Base-by-base conservation (phyloP, 2,113 vertebrate genomes). In the Notechis scutatus region DNA sequence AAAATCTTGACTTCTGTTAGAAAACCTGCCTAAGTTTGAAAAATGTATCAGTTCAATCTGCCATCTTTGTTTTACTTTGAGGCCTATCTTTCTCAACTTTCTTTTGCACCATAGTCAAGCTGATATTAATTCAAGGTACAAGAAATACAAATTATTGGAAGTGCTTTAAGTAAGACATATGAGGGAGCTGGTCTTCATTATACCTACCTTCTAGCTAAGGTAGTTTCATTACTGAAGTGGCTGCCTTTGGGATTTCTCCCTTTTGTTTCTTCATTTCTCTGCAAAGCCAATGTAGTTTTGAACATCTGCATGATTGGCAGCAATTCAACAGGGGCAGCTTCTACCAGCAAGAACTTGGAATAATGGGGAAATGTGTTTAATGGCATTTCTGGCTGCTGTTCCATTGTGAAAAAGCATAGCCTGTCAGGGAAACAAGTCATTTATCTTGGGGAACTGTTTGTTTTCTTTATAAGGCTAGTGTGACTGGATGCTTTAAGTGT, bases 1-100 rank as follows among this genome's bases (percentile, higher is more conserved):
- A 34, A 69, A 29, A 92, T 93, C 89, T 94, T 96, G 94, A 93
- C 95, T 97, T 97, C 91, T 97, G 93, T 93, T 97, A 95, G 95
- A 96, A 96, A 97, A 96, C 93, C 94, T 92, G 92, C 85, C 50
- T 93, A 93, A 95, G 92, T 96, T 95, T 95, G 95, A 90, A 94
- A 95, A 95, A 95, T 90, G 94, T 95, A 91, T 91, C 90, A 89
- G 59, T 39, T 85, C 91, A 94, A 96, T 96, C 95, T 69, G 91
- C 92, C 95, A 94, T 91, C 92, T 90, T 96, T 92, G 90, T 93
- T 94, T 96, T 87, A 64, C 23, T 93, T 54, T 90, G 39, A 26
- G 54, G n/a, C 47, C 50, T 90, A 47, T 85, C 91, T 89, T 56
- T n/a, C 61, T 47, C 18, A 1, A 7, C 50, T 81, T 92, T 85